These are phyloP conservation scores for Pissodes strobi DNA, from an alignment of 1,140 invertebrate species.

Conservation along the genomic window DNA sequence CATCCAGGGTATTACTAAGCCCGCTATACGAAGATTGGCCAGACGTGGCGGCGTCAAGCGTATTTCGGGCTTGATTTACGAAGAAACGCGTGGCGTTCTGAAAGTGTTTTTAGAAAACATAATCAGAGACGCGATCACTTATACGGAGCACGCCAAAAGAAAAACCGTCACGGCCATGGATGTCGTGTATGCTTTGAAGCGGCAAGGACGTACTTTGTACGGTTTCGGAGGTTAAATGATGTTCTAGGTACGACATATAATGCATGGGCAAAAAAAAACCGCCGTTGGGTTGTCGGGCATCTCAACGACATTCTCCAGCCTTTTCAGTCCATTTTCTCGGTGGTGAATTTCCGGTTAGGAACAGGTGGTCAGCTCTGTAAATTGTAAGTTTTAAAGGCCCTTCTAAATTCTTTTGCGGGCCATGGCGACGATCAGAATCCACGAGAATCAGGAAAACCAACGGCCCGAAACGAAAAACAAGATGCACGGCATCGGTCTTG, in stretches of 20 bases:
- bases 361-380: background rate
- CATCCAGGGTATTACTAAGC: constrained; percentile 60
- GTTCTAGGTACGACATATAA: background rate
- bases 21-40: constrained; percentile 67
- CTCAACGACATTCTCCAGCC: background rate
- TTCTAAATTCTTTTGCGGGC: background rate
- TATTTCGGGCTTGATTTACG: constrained; percentile 77
- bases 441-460: constrained; percentile 70
- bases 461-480: constrained; percentile 53
- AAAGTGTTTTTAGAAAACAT: constrained; percentile 82
- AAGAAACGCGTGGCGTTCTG: constrained; percentile 70
- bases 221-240: constrained; percentile 65
- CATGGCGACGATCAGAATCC: constrained; percentile 68
- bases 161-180: constrained; percentile 88
- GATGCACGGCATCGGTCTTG: constrained; percentile 55
- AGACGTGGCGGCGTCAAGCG: constrained; percentile 71
- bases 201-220: constrained; percentile 75
- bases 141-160: constrained; percentile 80
- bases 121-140: constrained; percentile 82
- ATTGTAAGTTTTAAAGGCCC: background rate
- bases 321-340: constrained; percentile 8
- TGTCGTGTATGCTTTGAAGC: constrained; percentile 83
- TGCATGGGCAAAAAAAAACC: too few relatives aligned
- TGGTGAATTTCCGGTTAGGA: constrained; percentile 12
- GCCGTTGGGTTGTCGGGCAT: too few relatives aligned